These are phyloP conservation scores for Darevskia nairensis DNA, from an alignment of 2,797 vertebrate species.

Conservation along the genomic window DNA sequence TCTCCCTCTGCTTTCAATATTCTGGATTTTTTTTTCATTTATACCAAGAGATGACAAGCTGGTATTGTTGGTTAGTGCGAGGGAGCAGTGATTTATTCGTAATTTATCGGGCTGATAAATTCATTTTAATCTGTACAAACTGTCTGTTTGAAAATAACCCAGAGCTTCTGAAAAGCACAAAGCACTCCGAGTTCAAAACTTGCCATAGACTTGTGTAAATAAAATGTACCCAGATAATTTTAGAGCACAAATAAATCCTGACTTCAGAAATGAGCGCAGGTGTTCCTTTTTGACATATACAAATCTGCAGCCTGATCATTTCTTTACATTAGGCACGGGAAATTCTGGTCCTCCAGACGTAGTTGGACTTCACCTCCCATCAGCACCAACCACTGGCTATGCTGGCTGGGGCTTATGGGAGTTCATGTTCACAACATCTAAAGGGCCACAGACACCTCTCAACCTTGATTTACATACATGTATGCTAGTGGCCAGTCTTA, in stretches of 20 bases:
- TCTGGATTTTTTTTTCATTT: conserved; percentile 18
- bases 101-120: background rate
- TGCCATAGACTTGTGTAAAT: conserved; percentile 11
- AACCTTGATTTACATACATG: no score
- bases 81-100: background rate
- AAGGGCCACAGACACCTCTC: no score
- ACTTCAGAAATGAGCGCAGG: background rate
- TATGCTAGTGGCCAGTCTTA: background rate
- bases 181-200: conserved; percentile 13
- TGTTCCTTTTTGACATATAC: background rate
- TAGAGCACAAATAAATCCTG: conserved; percentile 8
- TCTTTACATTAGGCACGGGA: background rate
- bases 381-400: no score
- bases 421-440: no score
- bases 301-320: background rate
- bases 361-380: no score
- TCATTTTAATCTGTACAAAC: conserved; percentile 36
- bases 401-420: no score
- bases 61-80: background rate
- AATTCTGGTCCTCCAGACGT: background rate
- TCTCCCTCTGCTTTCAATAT: conserved; percentile 26
- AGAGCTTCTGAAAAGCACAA: background rate
- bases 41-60: conserved; percentile 12
- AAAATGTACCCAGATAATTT: conserved; percentile 12
- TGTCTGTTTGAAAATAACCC: background rate